Evolutionary conservation across 2,113 vertebrate genomes (phyloP), one percentile per base, ranked within the genome.

Genomic region (Oryzias celebensis): DNA sequence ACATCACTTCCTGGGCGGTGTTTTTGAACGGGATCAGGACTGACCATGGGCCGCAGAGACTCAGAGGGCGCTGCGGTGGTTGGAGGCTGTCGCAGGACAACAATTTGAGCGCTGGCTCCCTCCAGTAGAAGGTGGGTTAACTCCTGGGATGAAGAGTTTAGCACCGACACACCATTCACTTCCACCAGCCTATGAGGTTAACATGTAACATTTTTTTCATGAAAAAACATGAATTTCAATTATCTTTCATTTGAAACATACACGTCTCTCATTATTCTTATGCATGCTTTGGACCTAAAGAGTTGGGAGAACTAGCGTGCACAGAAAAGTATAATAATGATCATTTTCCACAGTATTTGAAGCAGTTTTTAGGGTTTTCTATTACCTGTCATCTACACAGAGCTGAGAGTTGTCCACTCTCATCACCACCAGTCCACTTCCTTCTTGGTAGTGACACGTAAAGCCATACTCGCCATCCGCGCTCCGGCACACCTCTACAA

Each of bases 301-400:
- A 46, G 80, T 85, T 73, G 67, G 86, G 77, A 88, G 78, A 55
- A 73, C 52, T 62, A 88, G 82, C 47, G 45, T 62, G 51, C 47
- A 50, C 44, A 73, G 58, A 68, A 60, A 53, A 61, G 46, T 16
- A 66, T 56, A 71, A 45, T 16, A 16, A 18, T 22, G 20, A n/a
- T 49, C 64, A 58, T 54, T 42, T 14, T 31, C 18, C 24, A 41
- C 42, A 45, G 69, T 56, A 51, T 42, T 16, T 44, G 3, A 48
- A 20, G n/a, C 46, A 15, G 3, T 24, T 22, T 48, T 17, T 45
- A 16, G n/a, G 15, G 20, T 13, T 1, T 1, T 41, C 26, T 31
- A 31, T 81, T 85, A 92, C 91, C 88, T 90, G 87, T 92, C 89
- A 28, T 83, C 77, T 48, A 88, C 47, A 51, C 80, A 77, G 41